Base-by-base conservation (phyloP, 2,888 invertebrate species). In the Rutpela maculata region DNA sequence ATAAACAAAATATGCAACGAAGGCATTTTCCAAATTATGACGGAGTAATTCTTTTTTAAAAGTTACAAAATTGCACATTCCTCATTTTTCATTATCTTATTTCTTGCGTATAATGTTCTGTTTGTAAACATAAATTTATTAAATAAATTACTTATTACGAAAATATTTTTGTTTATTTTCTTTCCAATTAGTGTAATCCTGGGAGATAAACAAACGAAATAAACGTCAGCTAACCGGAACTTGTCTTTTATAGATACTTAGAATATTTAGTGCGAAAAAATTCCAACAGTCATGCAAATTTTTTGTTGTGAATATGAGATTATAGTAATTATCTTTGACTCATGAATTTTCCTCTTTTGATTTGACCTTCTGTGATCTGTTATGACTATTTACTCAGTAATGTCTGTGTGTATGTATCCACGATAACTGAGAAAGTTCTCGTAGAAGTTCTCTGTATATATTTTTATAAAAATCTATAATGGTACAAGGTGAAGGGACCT, bases 71-170 rank as follows among this genome's bases (percentile, higher is more conserved):
- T 80, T 81, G 78, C 77, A 79, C 70, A 80, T 82, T 83, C 77
- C 78, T 81, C 77, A 78, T 81, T 83, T 62, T 81, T 83, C 77
- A 77, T 22, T 72, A 75, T 74, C 69, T 81, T 77, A 60, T 72
- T 63, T 63, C 72, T 43, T 60, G 43, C 70, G 18, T 60, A n/a
- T 31, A 15, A 50, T 55, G 81, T 81, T 81, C 83, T 78, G 78
- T 84, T 85, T 85, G 81, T 82, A 82, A 84, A 81, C 82, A 80
- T 82, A 84, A 79, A 85, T 87, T 87, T 86, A 86, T 83, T 85
- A 82, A 86, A 86, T 83, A 82, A 82, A 84, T 83, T 83, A 84
- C 82, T 82, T 82, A 84, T 80, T 82, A 82, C 74, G 63, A 78
- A 74, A 31, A 26, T 74, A 59, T 74, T 74, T 3, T 66, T 43